Evolutionary conservation across 2,797 vertebrate genomes (phyloP).

Genomic region (Diglossa cyanea): DNA sequence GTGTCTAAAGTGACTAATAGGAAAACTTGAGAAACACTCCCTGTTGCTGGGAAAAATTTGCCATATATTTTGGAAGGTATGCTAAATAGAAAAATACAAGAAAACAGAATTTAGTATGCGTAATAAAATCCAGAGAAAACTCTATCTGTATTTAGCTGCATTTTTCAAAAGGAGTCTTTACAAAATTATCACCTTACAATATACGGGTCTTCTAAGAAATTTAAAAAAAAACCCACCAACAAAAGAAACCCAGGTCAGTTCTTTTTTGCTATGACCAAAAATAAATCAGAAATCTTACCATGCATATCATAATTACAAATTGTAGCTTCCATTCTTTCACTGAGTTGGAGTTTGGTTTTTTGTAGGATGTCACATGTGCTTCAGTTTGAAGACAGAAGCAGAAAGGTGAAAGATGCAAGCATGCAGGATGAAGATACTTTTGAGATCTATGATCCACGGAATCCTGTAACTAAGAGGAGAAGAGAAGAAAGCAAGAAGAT

Average conservation of each 20-base stretch:
- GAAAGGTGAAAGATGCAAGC: slow-evolving; percentile 96
- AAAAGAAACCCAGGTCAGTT: rapidly evolving
- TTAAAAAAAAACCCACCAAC: neutral
- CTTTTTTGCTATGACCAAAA: neutral
- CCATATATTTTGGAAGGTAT: neutral
- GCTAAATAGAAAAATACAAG: neutral
- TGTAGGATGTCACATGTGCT: slow-evolving; percentile 94
- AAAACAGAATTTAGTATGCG: neutral
- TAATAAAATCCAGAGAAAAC: neutral
- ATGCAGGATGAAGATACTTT: slow-evolving; percentile 97
- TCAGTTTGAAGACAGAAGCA: slow-evolving; percentile 94
- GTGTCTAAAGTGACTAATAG: slow-evolving; percentile 3
- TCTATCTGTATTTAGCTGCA: neutral
- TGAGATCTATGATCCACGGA: slow-evolving; percentile 96
- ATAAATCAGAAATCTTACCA: neutral
- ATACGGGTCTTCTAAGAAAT: neutral
- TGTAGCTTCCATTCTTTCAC: neutral
- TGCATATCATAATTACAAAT: neutral
- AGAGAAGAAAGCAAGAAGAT: slow-evolving; percentile 97
- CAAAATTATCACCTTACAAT: neutral
- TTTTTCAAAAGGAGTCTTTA: slow-evolving; percentile 15
- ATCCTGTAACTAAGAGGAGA: slow-evolving; percentile 96
- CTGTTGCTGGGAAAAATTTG: neutral
- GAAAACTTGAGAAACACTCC: neutral
- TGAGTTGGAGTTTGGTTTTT: neutral